phyloP scores from a whole-genome alignment of 1,140 invertebrate genomes.

The Drosophila neocordata region DNA sequence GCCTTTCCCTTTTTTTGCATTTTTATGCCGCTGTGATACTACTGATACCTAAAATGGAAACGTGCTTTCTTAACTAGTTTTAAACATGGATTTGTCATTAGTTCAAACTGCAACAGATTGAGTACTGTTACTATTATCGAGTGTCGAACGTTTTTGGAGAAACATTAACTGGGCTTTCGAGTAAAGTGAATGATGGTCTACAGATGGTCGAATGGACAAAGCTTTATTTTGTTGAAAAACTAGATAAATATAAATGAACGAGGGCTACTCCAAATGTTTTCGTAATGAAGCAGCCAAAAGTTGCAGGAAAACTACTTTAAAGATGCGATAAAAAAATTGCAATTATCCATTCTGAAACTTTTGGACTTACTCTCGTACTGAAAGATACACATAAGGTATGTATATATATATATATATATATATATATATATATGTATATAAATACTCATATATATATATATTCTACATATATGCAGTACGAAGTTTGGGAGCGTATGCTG shows the following conservation, averaged over 20 bases:
- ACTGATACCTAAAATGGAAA: constrained; percentile 51
- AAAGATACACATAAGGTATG: too few species aligned
- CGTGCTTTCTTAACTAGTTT: constrained; percentile 12
- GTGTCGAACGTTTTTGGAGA: constrained; percentile 60
- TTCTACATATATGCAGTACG: constrained; percentile 74
- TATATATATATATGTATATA: neutral
- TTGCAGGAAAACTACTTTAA: too few species aligned
- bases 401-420: too few species aligned
- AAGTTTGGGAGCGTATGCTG: constrained; percentile 64
- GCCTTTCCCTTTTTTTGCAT: constrained; percentile 10
- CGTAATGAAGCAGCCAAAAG: too few species aligned
- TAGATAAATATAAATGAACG: neutral
- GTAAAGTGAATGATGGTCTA: constrained; percentile 37
- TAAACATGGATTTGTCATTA: neutral
- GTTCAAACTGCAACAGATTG: neutral
- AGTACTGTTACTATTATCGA: constrained; percentile 40
- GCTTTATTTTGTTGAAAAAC: constrained; percentile 43
- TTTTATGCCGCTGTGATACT: constrained; percentile 46
- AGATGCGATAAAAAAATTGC: neutral
- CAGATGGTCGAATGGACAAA: constrained; percentile 19
- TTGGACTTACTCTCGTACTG: too few species aligned
- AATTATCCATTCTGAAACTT: neutral
- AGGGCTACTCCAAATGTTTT: neutral
- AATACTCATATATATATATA: constrained; percentile 32
- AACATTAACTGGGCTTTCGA: constrained; percentile 13